Conservation (phyloP, 2,888 invertebrate species). For the Palloptera scutellata region DNA sequence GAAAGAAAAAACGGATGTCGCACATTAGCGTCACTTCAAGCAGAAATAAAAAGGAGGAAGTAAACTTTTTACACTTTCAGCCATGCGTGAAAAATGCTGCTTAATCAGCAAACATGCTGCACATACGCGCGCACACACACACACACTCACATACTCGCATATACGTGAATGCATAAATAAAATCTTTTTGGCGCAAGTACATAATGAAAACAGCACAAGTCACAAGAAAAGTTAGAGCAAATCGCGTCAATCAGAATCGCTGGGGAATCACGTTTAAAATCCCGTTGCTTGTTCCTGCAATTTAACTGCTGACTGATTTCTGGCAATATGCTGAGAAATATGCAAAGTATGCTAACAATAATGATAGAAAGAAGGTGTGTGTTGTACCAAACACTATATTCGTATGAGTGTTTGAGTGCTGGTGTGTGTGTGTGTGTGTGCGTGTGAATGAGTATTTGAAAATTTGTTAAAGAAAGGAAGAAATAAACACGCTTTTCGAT, state of each 20-base stretch:
- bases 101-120: neutral
- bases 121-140: too few species aligned
- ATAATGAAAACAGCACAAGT: slow-evolving; percentile 38
- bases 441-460: neutral
- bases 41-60: slow-evolving; percentile 30
- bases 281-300: too few species aligned
- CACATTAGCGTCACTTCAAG: slow-evolving; percentile 53
- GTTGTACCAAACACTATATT: too few species aligned
- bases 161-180: too few species aligned
- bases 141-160: too few species aligned
- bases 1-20: slow-evolving; percentile 53
- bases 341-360: slow-evolving; percentile 16
- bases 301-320: slow-evolving; percentile 24
- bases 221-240: slow-evolving; percentile 32
- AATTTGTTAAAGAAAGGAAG: neutral
- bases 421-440: too few species aligned
- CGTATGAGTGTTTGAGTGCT: neutral
- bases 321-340: slow-evolving; percentile 46
- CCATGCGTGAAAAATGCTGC: slow-evolving; percentile 50
- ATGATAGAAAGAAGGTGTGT: neutral
- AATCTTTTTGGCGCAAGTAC: slow-evolving; percentile 24
- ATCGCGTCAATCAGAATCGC: too few species aligned
- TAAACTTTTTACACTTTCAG: slow-evolving; percentile 49
- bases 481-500: neutral
- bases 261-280: too few species aligned